These are phyloP conservation scores for Aptenodytes patagonicus DNA, from an alignment of 2,113 vertebrate genomes.

Conservation along the genomic window DNA sequence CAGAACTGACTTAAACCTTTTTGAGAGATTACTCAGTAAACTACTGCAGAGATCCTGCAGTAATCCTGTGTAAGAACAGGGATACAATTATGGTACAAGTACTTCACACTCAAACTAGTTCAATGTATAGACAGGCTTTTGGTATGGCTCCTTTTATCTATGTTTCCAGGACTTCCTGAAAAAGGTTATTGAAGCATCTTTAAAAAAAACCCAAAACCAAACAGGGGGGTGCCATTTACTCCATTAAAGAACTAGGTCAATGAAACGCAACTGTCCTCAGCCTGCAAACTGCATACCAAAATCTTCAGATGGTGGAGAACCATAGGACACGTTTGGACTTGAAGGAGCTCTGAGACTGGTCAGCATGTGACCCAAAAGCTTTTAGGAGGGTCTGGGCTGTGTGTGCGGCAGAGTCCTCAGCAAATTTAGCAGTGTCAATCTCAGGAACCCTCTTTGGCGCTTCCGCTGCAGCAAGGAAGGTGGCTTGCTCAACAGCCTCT, in stretches of 20 bases:
- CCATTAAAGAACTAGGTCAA: neutral
- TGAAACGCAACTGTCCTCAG: neutral
- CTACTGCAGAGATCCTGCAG: neutral
- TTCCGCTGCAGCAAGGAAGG: neutral
- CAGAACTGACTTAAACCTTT: neutral
- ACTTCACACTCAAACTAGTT: neutral
- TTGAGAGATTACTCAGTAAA: neutral
- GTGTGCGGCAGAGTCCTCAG: neutral
- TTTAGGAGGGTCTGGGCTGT: neutral
- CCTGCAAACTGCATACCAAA: neutral
- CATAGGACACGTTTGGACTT: neutral
- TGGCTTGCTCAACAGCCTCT: neutral
- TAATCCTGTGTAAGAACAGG: neutral
- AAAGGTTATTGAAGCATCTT: neutral
- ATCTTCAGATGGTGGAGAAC: neutral
- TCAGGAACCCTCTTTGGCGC: neutral
- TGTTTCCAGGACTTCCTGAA: neutral
- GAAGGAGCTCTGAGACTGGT: neutral
- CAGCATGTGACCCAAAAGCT: neutral
- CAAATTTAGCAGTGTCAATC: neutral
- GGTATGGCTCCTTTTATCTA: neutral
- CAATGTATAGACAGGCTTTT: neutral
- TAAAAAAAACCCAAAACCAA: too few species aligned
- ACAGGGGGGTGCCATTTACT: neutral
- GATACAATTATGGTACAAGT: neutral